Base-by-base conservation (phyloP, 2,113 vertebrate species). In the Rhabdomys dilectus region DNA sequence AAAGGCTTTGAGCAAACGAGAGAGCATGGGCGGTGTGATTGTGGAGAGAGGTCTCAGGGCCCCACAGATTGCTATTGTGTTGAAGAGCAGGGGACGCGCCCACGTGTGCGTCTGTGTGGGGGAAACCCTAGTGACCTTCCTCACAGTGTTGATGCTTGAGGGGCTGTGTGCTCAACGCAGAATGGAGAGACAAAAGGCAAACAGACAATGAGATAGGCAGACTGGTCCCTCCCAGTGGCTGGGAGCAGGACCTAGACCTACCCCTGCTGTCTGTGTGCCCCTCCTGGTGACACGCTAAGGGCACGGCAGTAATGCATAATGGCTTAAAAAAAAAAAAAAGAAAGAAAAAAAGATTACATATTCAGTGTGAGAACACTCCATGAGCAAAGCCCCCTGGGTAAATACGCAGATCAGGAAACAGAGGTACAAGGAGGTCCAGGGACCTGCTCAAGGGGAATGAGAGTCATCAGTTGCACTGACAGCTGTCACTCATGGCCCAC, bases 1-100 rank as follows among this genome's bases (percentile, higher is more conserved):
- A 42, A 90, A 81, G 73, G 95, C 93, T 93, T 89, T 91, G 78
- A 90, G 93, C 16, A 29, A 87, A 77, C 0, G 0, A 31, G 22
- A 3, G 16, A 89, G 89, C 3, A 0, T 1, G 45, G 48, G 75
- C 62, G 42, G 75, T 56, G 42, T n/a, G 34, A 78, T 5, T 58
- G 91, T 48, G 31, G 68, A 95, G 76, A 84, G 76, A 72, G 42
- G 34, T 45, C 31, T 4, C 8, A 24, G 89, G 81, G 26, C 92
- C 62, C 76, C 88, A 13, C 56, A 81, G 89, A 89, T 84, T 66
- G 31, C 51, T 85, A 68, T 45, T 2, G 58, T 42, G 53, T 7
- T 17, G 62, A 89, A 73, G 56, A 13, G 1, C 29, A 8, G 2
- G n/a, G n/a, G 45, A 1, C 0, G 21, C 3, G 7, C 77, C 13